Base-by-base conservation (phyloP, 1,140 invertebrate genomes). In the Leptonema lineaticorne region DNA sequence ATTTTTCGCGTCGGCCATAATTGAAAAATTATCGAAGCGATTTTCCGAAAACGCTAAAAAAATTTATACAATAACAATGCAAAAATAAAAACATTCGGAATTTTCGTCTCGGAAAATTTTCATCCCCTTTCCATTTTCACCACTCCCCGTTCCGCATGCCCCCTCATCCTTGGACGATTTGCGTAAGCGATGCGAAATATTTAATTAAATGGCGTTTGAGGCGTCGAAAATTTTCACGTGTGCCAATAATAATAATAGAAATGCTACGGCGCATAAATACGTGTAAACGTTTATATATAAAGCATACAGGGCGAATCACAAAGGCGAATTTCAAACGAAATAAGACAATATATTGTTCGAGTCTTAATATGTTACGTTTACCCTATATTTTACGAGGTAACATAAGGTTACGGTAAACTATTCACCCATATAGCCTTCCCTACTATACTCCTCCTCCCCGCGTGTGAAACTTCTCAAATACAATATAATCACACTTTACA, bases 331-430 rank as follows among this genome's bases (percentile, higher is more conserved):
- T 53, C 22, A 24, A 53, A 26, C 50, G 50, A 53, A 53, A 53
- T 53, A 53, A 53, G 50, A 53, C 50, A 53, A 53, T 53, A 53
- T 53, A 53, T 53, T 53, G 50, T 53, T 26, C 50, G 24, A 53
- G 50, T 53, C 50, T 53, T 53, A 53, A 53, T 26, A 26, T 14
- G 50, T 53, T 53, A 26, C 50, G 50, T 26, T 53, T 53, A 24
- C 50, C 50, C 50, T 24, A 24, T 53, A 53, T 53, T 53, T 53
- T 26, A 53, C 5, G 22, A 11, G 22, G 50, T 53, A 53, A 53
- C 50, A 53, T 53, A 53, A 18, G 50, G 50, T 26, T 24, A 53
- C 50, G 22, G 50, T 53, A 53, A 53, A 53, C 50, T 53, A 53
- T 53, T 53, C 50, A 53, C 50, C 50, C 24, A 50, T 20, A 50